Conservation (phyloP, 2,113 vertebrate genomes). For the Trematocara unimaculatum region DNA sequence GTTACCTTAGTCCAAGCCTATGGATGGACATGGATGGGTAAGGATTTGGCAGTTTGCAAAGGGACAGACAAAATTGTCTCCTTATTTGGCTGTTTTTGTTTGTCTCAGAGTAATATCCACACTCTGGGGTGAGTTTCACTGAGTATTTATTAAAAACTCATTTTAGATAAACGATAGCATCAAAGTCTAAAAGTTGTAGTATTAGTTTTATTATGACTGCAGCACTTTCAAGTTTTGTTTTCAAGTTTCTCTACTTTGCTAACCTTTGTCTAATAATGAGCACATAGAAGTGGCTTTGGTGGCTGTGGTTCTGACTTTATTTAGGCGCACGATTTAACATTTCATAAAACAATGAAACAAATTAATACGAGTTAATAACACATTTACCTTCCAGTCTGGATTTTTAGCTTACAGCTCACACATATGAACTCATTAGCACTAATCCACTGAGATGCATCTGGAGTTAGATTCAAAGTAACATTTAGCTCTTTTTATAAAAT, state of each 20-base stretch:
- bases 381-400: neutral
- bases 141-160: neutral
- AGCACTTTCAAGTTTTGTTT: neutral
- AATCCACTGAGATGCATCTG: neutral
- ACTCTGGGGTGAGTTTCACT: neutral
- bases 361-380: neutral
- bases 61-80: neutral
- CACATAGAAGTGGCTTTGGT: neutral
- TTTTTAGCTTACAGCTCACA: neutral
- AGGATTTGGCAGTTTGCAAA: neutral
- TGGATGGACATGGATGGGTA: neutral
- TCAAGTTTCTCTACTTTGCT: neutral
- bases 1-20: neutral
- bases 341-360: neutral
- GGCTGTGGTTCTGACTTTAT: rapidly evolving
- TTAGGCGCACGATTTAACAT: neutral
- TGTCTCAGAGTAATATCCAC: neutral
- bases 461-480: neutral
- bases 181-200: neutral
- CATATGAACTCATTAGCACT: neutral
- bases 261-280: neutral
- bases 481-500: neutral
- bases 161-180: neutral
- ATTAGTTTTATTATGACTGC: neutral
- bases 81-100: constrained; percentile 12